A percentile compares a stretch with the other conserved stretches of the same genome.
Conservation (phyloP, 1,140 invertebrate species). For the Eurosta solidaginis region DNA sequence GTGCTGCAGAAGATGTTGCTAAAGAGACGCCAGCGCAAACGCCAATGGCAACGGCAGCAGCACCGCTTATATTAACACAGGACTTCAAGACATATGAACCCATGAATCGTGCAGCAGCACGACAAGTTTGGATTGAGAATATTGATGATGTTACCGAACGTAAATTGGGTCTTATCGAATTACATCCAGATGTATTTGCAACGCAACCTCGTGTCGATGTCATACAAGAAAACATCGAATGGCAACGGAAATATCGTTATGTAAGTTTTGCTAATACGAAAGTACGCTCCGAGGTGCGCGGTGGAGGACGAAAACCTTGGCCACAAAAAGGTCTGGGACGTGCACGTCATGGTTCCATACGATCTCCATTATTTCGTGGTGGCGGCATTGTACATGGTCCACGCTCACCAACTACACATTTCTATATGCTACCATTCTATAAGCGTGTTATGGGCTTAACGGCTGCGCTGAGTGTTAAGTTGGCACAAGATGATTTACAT, state of each 20-base stretch:
- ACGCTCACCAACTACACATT: slow-evolving; percentile 83
- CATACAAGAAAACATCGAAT: slow-evolving; percentile 83
- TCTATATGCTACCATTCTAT: slow-evolving; percentile 88
- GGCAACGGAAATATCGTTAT: slow-evolving; percentile 85
- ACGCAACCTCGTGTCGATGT: slow-evolving; percentile 84
- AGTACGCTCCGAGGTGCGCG: slow-evolving; percentile 80
- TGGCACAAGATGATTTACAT: slow-evolving; percentile 94
- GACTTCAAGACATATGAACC: slow-evolving; percentile 41
- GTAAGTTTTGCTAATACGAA: slow-evolving; percentile 77
- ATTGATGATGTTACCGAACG: slow-evolving; percentile 77
- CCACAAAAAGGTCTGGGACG: slow-evolving; percentile 91
- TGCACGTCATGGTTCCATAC: slow-evolving; percentile 88
- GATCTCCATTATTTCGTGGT: slow-evolving; percentile 81
- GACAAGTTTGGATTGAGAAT: slow-evolving; percentile 92
- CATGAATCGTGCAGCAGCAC: slow-evolving; percentile 44
- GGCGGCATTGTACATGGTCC: slow-evolving; percentile 89
- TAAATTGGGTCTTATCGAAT: slow-evolving; percentile 81
- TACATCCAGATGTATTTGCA: slow-evolving; percentile 89
- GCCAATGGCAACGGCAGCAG: not conserved
- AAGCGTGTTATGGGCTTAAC: slow-evolving; percentile 79
- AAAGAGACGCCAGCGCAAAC: slow-evolving; percentile 15
- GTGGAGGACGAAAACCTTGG: slow-evolving; percentile 91
- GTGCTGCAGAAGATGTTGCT: slow-evolving; percentile 9
- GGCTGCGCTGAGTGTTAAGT: slow-evolving; percentile 83
- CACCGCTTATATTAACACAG: slow-evolving; percentile 45